Evolutionary conservation across 2,888 invertebrate species (phyloP).

Genomic region (Pristionchus mayeri): DNA sequence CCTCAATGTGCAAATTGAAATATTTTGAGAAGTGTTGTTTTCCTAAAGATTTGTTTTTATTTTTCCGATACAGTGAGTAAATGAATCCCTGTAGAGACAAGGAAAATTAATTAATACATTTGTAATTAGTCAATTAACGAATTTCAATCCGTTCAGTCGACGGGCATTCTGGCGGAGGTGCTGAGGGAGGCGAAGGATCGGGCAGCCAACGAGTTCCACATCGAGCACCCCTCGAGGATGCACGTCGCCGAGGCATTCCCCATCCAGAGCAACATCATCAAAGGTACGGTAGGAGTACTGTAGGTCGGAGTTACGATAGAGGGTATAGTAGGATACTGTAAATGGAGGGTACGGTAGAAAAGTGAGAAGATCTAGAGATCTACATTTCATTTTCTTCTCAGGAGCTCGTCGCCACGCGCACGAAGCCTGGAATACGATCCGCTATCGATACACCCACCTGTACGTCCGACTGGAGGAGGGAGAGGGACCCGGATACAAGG

Average conservation of each 20-base stretch:
- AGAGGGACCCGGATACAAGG: constrained; percentile 49
- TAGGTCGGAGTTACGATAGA: background rate
- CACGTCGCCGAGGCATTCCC: constrained; percentile 74
- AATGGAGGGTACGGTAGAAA: background rate
- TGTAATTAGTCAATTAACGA: too few relatives aligned
- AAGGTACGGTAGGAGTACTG: constrained; percentile 56
- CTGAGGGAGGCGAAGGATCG: constrained; percentile 69
- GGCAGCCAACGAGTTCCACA: constrained; percentile 71
- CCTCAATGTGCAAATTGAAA: too few relatives aligned
- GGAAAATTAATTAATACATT: too few relatives aligned
- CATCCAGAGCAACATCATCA: constrained; percentile 71
- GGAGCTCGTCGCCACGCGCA: constrained; percentile 72
- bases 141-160: too few relatives aligned
- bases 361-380: too few relatives aligned
- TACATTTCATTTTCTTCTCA: constrained; percentile 36
- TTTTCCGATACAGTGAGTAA: too few relatives aligned
- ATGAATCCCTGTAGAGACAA: too few relatives aligned
- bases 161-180: constrained; percentile 65
- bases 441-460: constrained; percentile 73
- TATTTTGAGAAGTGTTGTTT: too few relatives aligned
- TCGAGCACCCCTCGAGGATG: constrained; percentile 70
- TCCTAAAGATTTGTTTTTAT: too few relatives aligned
- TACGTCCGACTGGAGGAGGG: constrained; percentile 74
- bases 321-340: too few relatives aligned
- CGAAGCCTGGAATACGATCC: constrained; percentile 69